Conservation (phyloP, 2,888 invertebrate species). For the Drosophila dives region DNA sequence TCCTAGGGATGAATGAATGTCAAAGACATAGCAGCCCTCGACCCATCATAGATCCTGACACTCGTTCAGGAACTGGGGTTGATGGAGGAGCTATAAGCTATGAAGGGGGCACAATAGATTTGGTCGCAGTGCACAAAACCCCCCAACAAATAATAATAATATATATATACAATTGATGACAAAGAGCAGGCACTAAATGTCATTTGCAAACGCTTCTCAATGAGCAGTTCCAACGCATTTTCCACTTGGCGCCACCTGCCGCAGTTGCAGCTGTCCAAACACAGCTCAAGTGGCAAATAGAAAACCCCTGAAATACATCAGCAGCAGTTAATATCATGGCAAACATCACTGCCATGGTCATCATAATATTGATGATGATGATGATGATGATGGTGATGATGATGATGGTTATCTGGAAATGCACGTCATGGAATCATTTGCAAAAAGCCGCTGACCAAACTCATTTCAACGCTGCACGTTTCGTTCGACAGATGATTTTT, state of each 20-base stretch:
- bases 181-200: constrained; percentile 4
- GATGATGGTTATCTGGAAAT: constrained; percentile 29
- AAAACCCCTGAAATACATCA: constrained; percentile 27
- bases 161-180: neutral
- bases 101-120: too few relatives aligned
- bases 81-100: too few relatives aligned
- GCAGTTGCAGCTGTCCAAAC: constrained; percentile 34
- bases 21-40: too few relatives aligned
- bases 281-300: constrained; percentile 48
- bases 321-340: constrained; percentile 19
- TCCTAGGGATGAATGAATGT: too few relatives aligned
- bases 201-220: constrained; percentile 15
- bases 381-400: constrained; percentile 12
- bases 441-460: constrained; percentile 37
- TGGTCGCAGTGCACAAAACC: too few relatives aligned
- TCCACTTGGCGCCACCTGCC: constrained; percentile 60
- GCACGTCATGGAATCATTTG: constrained; percentile 66
- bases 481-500: constrained; percentile 61
- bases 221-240: constrained; percentile 16
- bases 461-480: constrained; percentile 39
- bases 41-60: too few relatives aligned
- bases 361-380: constrained; percentile 23
- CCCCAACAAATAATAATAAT: too few relatives aligned
- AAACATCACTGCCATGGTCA: constrained; percentile 19
- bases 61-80: too few relatives aligned